Conservation (phyloP, 2,797 vertebrate genomes). For the Schizothorax lantsangensis region DNA sequence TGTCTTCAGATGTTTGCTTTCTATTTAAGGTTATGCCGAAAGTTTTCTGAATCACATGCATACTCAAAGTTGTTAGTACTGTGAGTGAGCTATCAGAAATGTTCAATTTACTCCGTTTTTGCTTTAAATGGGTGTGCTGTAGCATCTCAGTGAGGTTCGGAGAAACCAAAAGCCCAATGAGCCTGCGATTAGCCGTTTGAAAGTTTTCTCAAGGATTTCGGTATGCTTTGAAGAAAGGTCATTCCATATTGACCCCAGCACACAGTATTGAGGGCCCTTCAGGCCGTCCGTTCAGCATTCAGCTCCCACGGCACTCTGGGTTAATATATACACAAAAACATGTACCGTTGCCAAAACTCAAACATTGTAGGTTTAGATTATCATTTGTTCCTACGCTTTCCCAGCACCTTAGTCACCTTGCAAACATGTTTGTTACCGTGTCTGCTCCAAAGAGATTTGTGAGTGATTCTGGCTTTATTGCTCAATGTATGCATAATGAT, state of each 20-base stretch:
- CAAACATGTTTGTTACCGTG: constrained; percentile 5
- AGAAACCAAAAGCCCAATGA: background rate
- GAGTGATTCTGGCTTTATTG: background rate
- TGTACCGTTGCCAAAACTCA: background rate
- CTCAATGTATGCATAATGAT: background rate
- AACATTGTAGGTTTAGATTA: background rate
- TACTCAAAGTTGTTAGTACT: no score
- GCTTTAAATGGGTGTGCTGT: background rate
- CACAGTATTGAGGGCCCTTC: constrained; percentile 2
- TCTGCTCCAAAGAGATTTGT: background rate
- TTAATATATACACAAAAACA: constrained; percentile 45
- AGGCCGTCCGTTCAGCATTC: background rate
- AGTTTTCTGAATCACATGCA: background rate
- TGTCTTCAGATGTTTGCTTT: background rate
- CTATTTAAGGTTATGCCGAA: background rate
- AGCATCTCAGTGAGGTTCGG: background rate
- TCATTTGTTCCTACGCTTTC: background rate
- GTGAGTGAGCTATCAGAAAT: background rate
- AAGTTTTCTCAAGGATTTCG: constrained; percentile 10
- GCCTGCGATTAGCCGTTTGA: constrained; percentile 18
- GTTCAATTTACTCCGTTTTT: fast-evolving
- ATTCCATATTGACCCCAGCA: constrained; percentile 3
- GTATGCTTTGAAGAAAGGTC: constrained; percentile 13
- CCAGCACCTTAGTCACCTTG: background rate
- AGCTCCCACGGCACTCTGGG: background rate